Conservation (phyloP, 2,888 invertebrate genomes). For the Belgica antarctica region DNA sequence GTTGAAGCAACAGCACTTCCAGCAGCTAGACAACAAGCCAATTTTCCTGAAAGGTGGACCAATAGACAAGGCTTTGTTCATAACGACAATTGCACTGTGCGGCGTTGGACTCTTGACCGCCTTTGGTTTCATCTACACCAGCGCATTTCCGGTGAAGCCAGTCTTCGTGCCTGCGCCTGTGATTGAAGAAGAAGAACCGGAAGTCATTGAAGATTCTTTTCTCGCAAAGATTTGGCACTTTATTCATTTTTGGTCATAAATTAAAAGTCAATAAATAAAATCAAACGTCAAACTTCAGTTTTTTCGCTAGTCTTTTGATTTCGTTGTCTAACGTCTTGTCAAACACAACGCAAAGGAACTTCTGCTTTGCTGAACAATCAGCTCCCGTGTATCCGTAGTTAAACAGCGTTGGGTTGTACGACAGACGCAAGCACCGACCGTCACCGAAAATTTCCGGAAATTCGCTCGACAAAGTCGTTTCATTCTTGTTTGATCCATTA, state of each 20-base stretch:
- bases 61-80: not conserved
- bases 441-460: constrained; percentile 60
- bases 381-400: constrained; percentile 69
- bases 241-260: not conserved
- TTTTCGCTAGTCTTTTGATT: constrained; percentile 58
- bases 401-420: constrained; percentile 62
- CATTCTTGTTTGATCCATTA: constrained; percentile 25
- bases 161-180: not conserved
- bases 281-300: constrained; percentile 47
- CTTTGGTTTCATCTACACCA: constrained; percentile 9
- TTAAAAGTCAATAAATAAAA: constrained; percentile 36
- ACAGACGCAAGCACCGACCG: constrained; percentile 70
- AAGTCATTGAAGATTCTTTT: too few relatives aligned
- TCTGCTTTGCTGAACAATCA: constrained; percentile 68
- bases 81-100: not conserved
- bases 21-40: not conserved
- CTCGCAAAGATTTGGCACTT: not conserved
- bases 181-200: not conserved
- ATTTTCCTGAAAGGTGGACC: too few relatives aligned
- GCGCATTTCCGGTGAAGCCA: too few relatives aligned
- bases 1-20: constrained; percentile 9
- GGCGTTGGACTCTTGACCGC: not conserved
- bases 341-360: constrained; percentile 70
- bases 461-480: constrained; percentile 49
- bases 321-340: constrained; percentile 64